Evolutionary conservation across 2,888 invertebrate species (phyloP).

Genomic region (Agelastica alni): DNA sequence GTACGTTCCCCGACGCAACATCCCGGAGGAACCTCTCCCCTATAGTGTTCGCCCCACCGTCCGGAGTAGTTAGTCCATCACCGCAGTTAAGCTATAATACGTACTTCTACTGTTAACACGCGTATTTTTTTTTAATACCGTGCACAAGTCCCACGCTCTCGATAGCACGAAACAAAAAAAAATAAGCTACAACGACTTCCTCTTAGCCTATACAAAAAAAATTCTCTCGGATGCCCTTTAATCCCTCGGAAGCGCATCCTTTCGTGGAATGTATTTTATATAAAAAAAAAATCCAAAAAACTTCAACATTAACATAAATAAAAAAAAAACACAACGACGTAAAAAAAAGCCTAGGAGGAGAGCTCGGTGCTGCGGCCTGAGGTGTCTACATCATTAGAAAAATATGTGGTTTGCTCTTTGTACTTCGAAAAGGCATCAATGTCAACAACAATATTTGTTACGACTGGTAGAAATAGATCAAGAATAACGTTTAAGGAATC

Average conservation of each 20-base stretch:
- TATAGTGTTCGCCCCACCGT: no score
- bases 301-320: conserved; percentile 41
- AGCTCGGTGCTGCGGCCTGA: conserved; percentile 52
- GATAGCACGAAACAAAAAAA: conserved; percentile 29
- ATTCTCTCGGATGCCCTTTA: conserved; percentile 57
- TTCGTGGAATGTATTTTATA: conserved; percentile 56
- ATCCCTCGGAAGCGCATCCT: conserved; percentile 58
- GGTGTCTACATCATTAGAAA: conserved; percentile 45
- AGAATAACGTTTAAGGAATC: no score
- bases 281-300: conserved; percentile 43
- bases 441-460: conserved; percentile 45
- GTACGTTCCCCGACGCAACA: no score
- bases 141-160: conserved; percentile 21
- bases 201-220: conserved; percentile 48
- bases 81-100: conserved; percentile 54
- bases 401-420: conserved; percentile 54
- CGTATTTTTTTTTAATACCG: conserved; percentile 30
- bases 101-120: conserved; percentile 31
- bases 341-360: conserved; percentile 31
- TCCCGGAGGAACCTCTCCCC: no score
- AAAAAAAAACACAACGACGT: conserved; percentile 44
- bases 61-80: conserved; percentile 53
- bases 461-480: conserved; percentile 6
- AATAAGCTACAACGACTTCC: conserved; percentile 25
- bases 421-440: conserved; percentile 59